Conservation (phyloP, 2,113 vertebrate genomes). For the Manacus vitellinus region DNA sequence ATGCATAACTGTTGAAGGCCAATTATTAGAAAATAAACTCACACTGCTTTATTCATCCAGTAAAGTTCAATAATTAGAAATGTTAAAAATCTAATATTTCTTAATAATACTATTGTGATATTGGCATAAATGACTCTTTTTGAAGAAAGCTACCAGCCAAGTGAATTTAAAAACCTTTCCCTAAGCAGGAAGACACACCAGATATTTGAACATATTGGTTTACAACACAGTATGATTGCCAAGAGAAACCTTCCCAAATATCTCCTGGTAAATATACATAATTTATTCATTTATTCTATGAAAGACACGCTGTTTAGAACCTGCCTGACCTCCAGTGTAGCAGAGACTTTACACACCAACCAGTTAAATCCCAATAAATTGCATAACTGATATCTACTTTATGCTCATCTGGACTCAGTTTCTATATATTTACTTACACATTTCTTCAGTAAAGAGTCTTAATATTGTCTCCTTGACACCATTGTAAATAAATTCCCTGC, state of each 20-base stretch:
- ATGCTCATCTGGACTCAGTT: background rate
- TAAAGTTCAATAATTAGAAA: slow-evolving; percentile 67
- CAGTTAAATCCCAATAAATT: background rate
- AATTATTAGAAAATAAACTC: slow-evolving; percentile 62
- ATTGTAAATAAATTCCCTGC: background rate
- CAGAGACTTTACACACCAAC: background rate
- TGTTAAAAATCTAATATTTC: slow-evolving; percentile 68
- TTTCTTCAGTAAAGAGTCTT: background rate
- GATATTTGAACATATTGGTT: background rate
- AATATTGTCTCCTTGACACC: background rate
- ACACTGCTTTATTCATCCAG: slow-evolving; percentile 70
- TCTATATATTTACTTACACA: background rate
- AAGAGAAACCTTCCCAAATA: background rate
- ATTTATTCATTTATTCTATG: background rate
- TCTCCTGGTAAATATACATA: background rate
- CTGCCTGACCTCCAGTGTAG: background rate
- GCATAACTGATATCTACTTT: background rate
- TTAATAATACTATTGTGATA: background rate
- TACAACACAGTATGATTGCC: background rate
- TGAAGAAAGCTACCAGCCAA: background rate
- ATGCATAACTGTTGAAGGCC: slow-evolving; percentile 54
- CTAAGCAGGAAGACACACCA: background rate
- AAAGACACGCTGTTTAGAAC: background rate
- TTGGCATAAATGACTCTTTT: slow-evolving; percentile 2
- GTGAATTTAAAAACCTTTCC: background rate